These are phyloP conservation scores for Hyperoplus immaculatus DNA, from an alignment of 2,797 vertebrate genomes.

Conservation along the genomic window DNA sequence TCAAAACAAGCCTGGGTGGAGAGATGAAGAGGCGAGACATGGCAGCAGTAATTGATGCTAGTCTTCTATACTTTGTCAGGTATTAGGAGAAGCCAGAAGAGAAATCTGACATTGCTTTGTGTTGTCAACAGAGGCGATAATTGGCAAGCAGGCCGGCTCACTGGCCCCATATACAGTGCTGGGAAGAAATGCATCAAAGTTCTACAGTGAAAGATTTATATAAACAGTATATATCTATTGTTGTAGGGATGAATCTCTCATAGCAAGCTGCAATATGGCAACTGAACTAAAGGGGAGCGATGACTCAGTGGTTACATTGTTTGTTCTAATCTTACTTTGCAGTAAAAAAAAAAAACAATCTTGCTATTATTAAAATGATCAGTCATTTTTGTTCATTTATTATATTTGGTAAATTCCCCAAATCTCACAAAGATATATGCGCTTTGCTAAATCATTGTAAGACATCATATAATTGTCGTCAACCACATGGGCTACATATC, in stretches of 20 bases:
- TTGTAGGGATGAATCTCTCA: neutral
- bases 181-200: conserved; percentile 68
- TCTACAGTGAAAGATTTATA: conserved; percentile 34
- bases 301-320: neutral
- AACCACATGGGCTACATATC: too few species aligned
- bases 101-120: conserved; percentile 82
- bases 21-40: conserved; percentile 75
- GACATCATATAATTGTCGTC: neutral
- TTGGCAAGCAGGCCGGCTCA: conserved; percentile 69
- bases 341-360: too few species aligned
- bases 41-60: conserved; percentile 80
- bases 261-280: conserved; percentile 5
- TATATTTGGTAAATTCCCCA: neutral
- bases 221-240: neutral
- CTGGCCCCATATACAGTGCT: conserved; percentile 60
- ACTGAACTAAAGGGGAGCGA: neutral
- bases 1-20: conserved; percentile 69
- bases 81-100: conserved; percentile 81
- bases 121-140: conserved; percentile 80
- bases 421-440: neutral
- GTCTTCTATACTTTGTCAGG: conserved; percentile 81
- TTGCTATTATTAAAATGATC: neutral
- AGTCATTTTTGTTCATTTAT: conserved; percentile 1
- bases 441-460: too few species aligned
- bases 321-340: neutral